These are phyloP conservation scores for Cyrtorhinus lividipennis DNA, from an alignment of 1,140 invertebrate genomes.

Conservation along the genomic window DNA sequence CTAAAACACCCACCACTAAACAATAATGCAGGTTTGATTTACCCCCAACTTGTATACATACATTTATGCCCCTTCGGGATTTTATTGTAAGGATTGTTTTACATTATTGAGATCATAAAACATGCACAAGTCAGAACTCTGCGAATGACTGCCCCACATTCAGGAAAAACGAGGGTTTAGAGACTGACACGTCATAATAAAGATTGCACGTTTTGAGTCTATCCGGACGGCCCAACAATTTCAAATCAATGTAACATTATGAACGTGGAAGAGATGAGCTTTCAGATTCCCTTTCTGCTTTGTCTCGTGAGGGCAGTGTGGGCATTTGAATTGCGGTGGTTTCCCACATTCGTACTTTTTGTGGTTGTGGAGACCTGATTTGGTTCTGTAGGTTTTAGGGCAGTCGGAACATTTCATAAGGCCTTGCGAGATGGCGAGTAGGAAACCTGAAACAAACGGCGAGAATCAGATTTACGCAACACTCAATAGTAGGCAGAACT, in stretches of 20 bases:
- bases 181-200: too few relatives aligned
- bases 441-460: not conserved
- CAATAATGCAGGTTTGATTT: too few relatives aligned
- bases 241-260: not conserved
- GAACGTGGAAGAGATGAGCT: conserved; percentile 32
- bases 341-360: conserved; percentile 28
- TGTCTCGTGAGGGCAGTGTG: conserved; percentile 42
- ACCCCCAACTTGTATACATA: too few relatives aligned
- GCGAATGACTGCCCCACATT: too few relatives aligned
- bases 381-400: conserved; percentile 22
- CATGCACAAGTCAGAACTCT: too few relatives aligned
- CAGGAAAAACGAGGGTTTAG: too few relatives aligned
- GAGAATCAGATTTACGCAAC: too few relatives aligned
- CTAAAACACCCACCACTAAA: too few relatives aligned
- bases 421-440: not conserved
- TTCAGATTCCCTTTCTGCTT: conserved; percentile 41
- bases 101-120: too few relatives aligned
- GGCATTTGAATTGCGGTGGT: conserved; percentile 42
- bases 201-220: too few relatives aligned
- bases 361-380: conserved; percentile 22
- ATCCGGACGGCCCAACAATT: not conserved
- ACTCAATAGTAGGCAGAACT: conserved; percentile 26
- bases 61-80: too few relatives aligned
- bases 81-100: too few relatives aligned
- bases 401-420: conserved; percentile 12